Evolutionary conservation across 2,113 vertebrate genomes (phyloP).

Genomic region (Chlorocebus sabaeus): DNA sequence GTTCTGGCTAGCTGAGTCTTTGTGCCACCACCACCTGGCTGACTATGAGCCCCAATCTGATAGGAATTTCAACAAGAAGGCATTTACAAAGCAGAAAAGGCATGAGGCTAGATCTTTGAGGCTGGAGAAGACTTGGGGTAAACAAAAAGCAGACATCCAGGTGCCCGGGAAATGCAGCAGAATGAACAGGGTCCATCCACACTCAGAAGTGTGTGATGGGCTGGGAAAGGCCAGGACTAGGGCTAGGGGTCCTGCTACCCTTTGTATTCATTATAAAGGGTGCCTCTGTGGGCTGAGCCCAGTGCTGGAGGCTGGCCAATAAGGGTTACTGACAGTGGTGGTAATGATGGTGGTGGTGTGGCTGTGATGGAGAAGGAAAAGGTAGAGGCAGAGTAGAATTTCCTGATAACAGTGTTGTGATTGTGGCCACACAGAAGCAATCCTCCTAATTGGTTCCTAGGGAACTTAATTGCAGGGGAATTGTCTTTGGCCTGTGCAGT

Average conservation of each 20-base stretch:
- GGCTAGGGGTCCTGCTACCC: rapidly evolving
- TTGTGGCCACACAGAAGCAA: background rate
- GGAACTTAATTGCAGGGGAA: background rate
- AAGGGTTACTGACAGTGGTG: too few relatives aligned
- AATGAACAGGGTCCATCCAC: background rate
- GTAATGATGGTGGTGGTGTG: background rate
- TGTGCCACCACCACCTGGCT: background rate
- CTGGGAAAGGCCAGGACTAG: background rate
- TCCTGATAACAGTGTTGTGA: background rate
- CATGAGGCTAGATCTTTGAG: background rate
- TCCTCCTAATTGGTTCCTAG: background rate
- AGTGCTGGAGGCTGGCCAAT: background rate
- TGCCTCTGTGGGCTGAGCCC: too few relatives aligned
- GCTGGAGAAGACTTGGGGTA: background rate
- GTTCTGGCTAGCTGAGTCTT: background rate
- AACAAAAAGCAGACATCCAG: background rate
- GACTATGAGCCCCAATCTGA: background rate
- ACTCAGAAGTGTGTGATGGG: background rate
- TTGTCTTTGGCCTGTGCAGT: background rate
- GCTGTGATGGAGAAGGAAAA: background rate
- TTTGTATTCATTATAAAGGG: background rate
- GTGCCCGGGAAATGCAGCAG: background rate
- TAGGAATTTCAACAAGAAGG: background rate
- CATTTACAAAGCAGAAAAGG: background rate
- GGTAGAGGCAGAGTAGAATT: background rate